These are phyloP conservation scores for Epinephelus cyanopodus DNA, from an alignment of 2,113 vertebrate genomes.

Conservation along the genomic window DNA sequence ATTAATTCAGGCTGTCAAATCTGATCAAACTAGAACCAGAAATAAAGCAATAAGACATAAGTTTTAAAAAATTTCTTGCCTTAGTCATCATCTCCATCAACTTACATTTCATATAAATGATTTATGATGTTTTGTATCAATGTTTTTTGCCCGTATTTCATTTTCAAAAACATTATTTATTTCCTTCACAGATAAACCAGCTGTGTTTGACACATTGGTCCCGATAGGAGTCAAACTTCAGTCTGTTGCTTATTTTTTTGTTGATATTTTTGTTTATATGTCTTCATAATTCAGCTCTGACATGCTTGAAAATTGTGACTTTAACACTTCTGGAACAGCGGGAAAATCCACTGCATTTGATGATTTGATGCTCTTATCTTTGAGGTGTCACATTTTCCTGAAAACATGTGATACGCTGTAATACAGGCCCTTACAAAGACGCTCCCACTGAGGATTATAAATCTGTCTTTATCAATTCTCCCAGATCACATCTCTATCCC, in stretches of 20 bases:
- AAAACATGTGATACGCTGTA: background rate
- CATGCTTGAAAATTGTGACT: constrained; percentile 2
- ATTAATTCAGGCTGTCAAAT: constrained; percentile 5
- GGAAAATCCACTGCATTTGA: constrained; percentile 2
- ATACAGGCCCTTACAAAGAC: background rate
- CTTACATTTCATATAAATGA: background rate
- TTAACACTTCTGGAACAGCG: background rate
- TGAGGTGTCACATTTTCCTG: constrained; percentile 1
- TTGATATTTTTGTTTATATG: constrained; percentile 1
- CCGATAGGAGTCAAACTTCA: constrained; percentile 3
- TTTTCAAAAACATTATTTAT: background rate
- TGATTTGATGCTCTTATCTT: constrained; percentile 25
- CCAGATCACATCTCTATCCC: constrained; percentile 1
- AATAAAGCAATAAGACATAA: background rate
- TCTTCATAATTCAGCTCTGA: constrained; percentile 21
- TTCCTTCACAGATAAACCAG: constrained; percentile 16
- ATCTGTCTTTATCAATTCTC: background rate
- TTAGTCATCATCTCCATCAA: constrained; percentile 7
- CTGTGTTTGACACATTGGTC: constrained; percentile 4
- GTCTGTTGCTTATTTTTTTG: background rate
- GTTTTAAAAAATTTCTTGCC: background rate
- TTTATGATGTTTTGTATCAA: constrained; percentile 17
- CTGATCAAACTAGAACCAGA: background rate
- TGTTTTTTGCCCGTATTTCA: background rate
- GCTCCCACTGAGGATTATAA: constrained; percentile 12